Evolutionary conservation across 2,797 vertebrate species (phyloP).

Genomic region (Sparidentex hasta): DNA sequence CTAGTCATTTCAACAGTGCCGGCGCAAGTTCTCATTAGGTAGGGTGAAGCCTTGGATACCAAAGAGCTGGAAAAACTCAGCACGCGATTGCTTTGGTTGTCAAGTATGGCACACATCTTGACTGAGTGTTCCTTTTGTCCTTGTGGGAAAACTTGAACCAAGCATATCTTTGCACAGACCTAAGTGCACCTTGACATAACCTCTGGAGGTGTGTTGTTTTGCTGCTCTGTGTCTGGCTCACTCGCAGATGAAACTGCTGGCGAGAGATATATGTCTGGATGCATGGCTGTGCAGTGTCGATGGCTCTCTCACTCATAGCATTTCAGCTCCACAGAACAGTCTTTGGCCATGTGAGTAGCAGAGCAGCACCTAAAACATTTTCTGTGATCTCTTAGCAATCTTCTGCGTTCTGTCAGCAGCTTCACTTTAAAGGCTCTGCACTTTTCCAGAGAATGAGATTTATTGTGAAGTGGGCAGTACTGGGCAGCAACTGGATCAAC

Average conservation of each 20-base stretch:
- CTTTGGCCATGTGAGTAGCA: neutral
- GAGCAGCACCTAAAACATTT: conserved; percentile 6
- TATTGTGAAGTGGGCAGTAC: conserved; percentile 16
- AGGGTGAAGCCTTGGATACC: neutral
- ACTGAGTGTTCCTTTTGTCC: conserved; percentile 10
- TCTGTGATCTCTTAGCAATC: neutral
- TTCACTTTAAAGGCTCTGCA: conserved; percentile 19
- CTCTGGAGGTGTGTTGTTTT: neutral
- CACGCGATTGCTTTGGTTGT: neutral
- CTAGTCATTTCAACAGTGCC: conserved; percentile 31
- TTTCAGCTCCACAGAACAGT: conserved; percentile 9
- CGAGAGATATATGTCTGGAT: neutral
- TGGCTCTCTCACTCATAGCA: conserved; percentile 5
- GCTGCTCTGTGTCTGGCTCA: neutral
- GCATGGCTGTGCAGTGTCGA: conserved; percentile 12
- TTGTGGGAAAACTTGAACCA: conserved; percentile 26
- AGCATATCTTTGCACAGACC: conserved; percentile 45
- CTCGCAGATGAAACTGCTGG: neutral
- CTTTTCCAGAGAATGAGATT: conserved; percentile 4
- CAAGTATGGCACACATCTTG: conserved; percentile 40
- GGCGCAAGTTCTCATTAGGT: conserved; percentile 40
- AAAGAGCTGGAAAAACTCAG: conserved; percentile 31
- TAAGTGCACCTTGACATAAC: conserved; percentile 25
- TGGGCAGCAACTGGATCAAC: neutral
- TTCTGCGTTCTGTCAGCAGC: neutral